Evolutionary conservation across 2,113 vertebrate species (phyloP), one percentile per base, ranked within the genome.

Genomic region (Rynchops niger): DNA sequence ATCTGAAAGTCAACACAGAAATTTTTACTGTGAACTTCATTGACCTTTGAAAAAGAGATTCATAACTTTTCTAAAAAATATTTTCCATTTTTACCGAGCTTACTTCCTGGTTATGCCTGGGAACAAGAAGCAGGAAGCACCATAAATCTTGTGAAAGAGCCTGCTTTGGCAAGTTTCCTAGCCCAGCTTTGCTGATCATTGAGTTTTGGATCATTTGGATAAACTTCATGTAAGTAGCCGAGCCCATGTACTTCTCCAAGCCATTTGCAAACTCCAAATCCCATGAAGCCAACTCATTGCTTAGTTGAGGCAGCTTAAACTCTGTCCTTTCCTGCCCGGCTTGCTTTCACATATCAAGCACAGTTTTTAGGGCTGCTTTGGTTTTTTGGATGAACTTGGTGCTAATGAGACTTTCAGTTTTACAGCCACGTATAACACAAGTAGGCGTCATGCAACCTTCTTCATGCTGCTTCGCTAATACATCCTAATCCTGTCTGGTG

Each of bases 81-180:
- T 94, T 97, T 96, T 97, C 89, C 93, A 91, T 94, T 96, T 97
- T 96, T 91, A 83, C 43, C 77, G 84, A 23, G 62, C 70, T 85
- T 42, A 20, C 91, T 97, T 97, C 96, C 93, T 95, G 82, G 71
- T 94, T 96, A 45, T 94, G 93, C 89, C 78, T 97, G 96, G 94
- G 95, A 97, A 96, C 84, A 90, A 93, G 94, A 90, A 91, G 74
- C 81, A 91, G 96, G 96, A 97, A 97, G 82, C 67, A 73, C 71
- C 89, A 67, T 94, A 95, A 97, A 94, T 96, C 93, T 93, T 95
- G n/a, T 49, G 93, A 62, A 95, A 93, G 85, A 93, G 40, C 45
- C 84, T 86, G 2, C 71, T 88, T 72, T 97, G 97, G 96, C 96
- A 79, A 55, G n/a, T 25, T 94, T 97, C 94, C 94, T 97, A 73